Base-by-base conservation (phyloP, 2,888 invertebrate genomes). In the Scaptomyza cyrtandrae region DNA sequence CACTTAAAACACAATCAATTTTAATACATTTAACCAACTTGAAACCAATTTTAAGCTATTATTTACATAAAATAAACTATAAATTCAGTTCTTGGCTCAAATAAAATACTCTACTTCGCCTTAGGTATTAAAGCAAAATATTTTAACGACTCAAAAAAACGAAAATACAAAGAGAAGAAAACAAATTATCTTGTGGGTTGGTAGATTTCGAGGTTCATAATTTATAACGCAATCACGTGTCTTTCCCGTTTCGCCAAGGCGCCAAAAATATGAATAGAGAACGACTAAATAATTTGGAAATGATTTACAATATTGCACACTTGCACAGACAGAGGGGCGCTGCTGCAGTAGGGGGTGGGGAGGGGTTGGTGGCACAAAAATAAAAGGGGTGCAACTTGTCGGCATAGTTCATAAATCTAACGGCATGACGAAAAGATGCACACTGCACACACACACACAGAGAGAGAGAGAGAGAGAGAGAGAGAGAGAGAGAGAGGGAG, bases 201-300 rank as follows among this genome's bases (percentile, higher is more conserved):
- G 56, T 57, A 33, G 78, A 79, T 80, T 72, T 75, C 74, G 84
- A 69, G 80, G 78, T 62, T 74, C 77, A 82, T 86, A 88, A 88
- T 88, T 86, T 87, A 86, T 88, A 86, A 88, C 71, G 85, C 85
- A 89, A 89, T 86, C 88, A 89, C 86, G 86, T 89, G 86, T 78
- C 80, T 71, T 72, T 74, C 74, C 61, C 71, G 41, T 27, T 7
- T 45, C 37, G 57, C 63, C 61, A 64, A 85, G 88, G 88, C 88
- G 86, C 82, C 88, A 82, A 82, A 87, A 87, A 85, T 82, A 82
- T 87, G 75, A 60, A 85, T 87, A 70, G 75, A 67, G 71, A 75
- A 73, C 76, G 80, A 89, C 86, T 84, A 87, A 87, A 87, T 87
- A 87, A 87, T 87, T 89, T 89, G 79, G 84, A 87, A 87, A 86